These are phyloP conservation scores for Bradypodion pumilum DNA, from an alignment of 2,797 vertebrate species.

Conservation along the genomic window DNA sequence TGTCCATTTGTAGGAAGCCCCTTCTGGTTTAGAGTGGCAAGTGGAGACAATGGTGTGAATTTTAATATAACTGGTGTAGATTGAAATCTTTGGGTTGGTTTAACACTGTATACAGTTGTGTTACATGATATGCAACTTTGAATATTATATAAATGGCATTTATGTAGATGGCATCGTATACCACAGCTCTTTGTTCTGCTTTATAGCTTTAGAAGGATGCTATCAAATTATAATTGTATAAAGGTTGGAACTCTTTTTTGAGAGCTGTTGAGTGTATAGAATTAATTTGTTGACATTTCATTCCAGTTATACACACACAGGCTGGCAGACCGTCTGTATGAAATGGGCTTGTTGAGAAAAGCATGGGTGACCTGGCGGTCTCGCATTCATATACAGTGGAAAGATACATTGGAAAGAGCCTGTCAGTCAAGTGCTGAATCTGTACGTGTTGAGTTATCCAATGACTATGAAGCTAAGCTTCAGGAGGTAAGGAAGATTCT, in stretches of 20 bases:
- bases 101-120: background rate
- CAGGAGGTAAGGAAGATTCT: constrained; percentile 79
- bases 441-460: constrained; percentile 85
- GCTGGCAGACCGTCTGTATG: constrained; percentile 84
- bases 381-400: constrained; percentile 83
- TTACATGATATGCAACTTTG: background rate
- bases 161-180: background rate
- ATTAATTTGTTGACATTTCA: constrained; percentile 15
- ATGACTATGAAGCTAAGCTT: constrained; percentile 87
- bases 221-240: background rate
- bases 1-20: background rate
- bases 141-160: background rate
- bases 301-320: constrained; percentile 75
- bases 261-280: background rate
- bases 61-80: background rate
- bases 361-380: constrained; percentile 87
- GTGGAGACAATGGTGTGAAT: background rate
- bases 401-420: constrained; percentile 85
- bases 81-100: background rate
- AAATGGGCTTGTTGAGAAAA: constrained; percentile 84
- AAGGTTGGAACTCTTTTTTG: background rate
- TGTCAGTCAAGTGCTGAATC: constrained; percentile 89
- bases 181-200: background rate
- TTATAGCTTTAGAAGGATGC: background rate
- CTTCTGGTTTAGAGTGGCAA: background rate